A percentile compares a stretch with the other conserved stretches of the same genome.
These are phyloP conservation scores for Anastrepha obliqua DNA, from an alignment of 1,140 invertebrate genomes.

Conservation along the genomic window DNA sequence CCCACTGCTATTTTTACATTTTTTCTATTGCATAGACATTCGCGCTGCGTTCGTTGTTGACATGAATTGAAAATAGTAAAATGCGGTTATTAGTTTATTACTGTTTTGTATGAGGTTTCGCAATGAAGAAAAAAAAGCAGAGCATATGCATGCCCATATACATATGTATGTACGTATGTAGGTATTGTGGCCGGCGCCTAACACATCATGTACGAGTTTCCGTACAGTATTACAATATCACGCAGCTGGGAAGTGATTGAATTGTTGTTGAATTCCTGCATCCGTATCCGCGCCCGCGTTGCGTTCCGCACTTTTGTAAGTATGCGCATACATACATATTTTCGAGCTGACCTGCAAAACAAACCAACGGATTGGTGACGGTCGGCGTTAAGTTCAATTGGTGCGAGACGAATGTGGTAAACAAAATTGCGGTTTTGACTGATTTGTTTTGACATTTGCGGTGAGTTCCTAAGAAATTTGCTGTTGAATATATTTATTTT, in stretches of 20 bases:
- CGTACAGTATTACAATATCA: constrained; percentile 38
- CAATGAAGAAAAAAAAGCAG: neutral
- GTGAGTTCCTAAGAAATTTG: constrained; percentile 27
- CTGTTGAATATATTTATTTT: constrained; percentile 13
- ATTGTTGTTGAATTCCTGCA: constrained; percentile 27
- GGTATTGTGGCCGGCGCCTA: neutral
- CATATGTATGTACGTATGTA: neutral
- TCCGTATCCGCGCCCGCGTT: constrained; percentile 25
- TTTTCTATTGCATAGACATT: neutral
- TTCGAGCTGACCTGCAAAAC: constrained; percentile 15
- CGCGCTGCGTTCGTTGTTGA: neutral
- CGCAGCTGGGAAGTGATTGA: constrained; percentile 44
- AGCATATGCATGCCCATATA: neutral
- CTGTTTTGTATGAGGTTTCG: neutral
- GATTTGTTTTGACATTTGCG: constrained; percentile 38
- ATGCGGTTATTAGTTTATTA: constrained; percentile 43
- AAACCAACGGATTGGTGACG: neutral
- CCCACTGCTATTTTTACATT: neutral
- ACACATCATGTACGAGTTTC: neutral
- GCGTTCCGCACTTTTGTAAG: neutral
- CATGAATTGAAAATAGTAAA: constrained; percentile 34
- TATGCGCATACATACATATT: neutral
- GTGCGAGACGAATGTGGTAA: constrained; percentile 50
- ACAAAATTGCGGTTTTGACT: constrained; percentile 45
- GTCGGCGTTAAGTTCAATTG: constrained; percentile 26